Evolutionary conservation across 1,140 invertebrate species (phyloP).

Genomic region (Eupeodes corollae): DNA sequence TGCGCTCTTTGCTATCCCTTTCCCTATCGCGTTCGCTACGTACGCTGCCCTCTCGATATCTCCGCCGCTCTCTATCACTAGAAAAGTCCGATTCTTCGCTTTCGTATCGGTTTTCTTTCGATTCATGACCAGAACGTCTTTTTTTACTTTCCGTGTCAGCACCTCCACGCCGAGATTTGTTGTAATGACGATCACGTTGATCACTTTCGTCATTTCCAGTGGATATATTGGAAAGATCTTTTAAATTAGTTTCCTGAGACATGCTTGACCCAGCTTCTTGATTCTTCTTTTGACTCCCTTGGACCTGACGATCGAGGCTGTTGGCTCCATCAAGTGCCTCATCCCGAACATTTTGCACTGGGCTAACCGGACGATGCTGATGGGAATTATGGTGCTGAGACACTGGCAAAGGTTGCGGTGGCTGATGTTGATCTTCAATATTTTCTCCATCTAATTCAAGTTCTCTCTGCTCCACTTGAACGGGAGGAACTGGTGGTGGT

Average conservation of each 20-base stretch:
- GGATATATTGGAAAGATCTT: neutral
- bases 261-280: neutral
- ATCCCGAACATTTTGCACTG: neutral
- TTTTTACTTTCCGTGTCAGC: constrained; percentile 40
- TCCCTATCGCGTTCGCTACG: constrained; percentile 8
- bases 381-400: neutral
- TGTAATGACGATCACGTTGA: constrained; percentile 3
- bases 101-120: constrained; percentile 35
- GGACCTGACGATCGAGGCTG: too few species aligned
- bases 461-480: constrained; percentile 39
- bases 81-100: constrained; percentile 42
- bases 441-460: constrained; percentile 47
- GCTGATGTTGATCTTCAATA: constrained; percentile 40
- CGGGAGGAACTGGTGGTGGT: neutral
- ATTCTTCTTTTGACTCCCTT: too few species aligned
- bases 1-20: neutral
- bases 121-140: constrained; percentile 24
- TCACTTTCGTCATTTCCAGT: constrained; percentile 4
- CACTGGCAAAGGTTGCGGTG: neutral
- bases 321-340: neutral
- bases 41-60: constrained; percentile 16
- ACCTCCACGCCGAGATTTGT: constrained; percentile 34
- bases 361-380: neutral
- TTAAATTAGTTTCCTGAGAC: too few species aligned
- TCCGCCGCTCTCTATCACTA: constrained; percentile 34